Base-by-base conservation (phyloP, 2,113 vertebrate genomes). In the Camelus bactrianus region DNA sequence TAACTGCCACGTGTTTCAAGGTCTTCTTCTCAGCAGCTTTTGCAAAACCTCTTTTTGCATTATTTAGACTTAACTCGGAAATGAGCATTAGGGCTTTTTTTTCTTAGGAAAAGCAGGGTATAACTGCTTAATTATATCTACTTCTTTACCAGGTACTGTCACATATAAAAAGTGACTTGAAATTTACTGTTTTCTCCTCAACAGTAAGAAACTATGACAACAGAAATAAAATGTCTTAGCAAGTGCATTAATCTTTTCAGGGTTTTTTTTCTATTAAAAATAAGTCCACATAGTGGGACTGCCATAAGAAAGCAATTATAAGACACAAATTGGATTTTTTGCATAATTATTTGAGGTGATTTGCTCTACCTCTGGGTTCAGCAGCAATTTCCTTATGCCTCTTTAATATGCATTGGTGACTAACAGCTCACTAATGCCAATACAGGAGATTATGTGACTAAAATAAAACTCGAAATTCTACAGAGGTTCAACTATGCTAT, bases 301-400 rank as follows among this genome's bases (percentile, higher is more conserved):
- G 70, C 79, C 28, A 64, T 60, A 90, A 52, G 19, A 89, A 96
- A 93, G 88, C 64, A 92, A 96, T 93, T 91, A 94, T 11, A 69
- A 90, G 38, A 32, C 15, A 17, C 48, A 89, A 95, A 79, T 52
- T 95, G 67, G 85, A 96, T 73, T 84, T 94, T 92, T 86, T 52
- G 35, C 82, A 75, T 86, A 64, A 93, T 90, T 69, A 93, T 95
- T 96, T 84, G 83, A 92, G 46, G 50, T 96, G 91, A 96, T 94
- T 72, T 90, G 62, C 79, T 93, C 79, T 75, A 93, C 79, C 89
- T 96, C 79, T 58, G 35, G 28, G 46, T 84, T 96, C 73, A 94
- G 85, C 67, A 91, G 70, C 81, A 92, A 96, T 93, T 96, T 96
- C 62, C 72, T 93, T 95, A 69, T 91, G 48, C 50, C 64, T 93